Conservation (phyloP, 2,113 vertebrate species). For the Alligator sinensis region DNA sequence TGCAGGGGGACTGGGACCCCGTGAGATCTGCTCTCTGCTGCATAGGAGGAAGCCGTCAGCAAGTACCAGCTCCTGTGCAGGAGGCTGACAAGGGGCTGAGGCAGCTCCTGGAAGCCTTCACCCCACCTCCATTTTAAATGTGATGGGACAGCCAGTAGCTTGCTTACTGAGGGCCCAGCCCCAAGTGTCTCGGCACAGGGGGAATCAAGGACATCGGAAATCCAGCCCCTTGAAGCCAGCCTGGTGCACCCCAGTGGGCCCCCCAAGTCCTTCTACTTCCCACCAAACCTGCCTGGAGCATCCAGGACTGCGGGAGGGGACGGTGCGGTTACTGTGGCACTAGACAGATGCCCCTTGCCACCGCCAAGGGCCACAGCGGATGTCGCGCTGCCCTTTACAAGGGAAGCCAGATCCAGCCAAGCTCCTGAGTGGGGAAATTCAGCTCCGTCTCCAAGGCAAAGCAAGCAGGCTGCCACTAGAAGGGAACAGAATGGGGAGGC, state of each 20-base stretch:
- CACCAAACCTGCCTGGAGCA: not conserved
- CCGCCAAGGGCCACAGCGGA: not conserved
- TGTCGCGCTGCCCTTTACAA: not conserved
- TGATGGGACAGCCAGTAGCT: no score
- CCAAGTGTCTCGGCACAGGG: no score
- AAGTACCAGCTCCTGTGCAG: not conserved
- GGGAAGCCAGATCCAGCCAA: not conserved
- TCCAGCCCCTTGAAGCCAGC: no score
- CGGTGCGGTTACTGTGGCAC: not conserved
- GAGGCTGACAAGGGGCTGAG: no score
- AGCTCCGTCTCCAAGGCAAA: not conserved
- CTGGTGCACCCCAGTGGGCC: no score
- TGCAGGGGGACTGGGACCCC: accelerated
- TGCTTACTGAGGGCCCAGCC: no score
- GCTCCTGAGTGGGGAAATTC: not conserved
- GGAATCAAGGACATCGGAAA: no score
- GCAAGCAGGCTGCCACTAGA: not conserved
- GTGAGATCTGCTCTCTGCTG: not conserved
- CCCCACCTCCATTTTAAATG: no score
- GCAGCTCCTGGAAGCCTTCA: no score
- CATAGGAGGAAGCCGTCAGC: no score
- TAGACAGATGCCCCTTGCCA: not conserved
- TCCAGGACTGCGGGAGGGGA: not conserved
- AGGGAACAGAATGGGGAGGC: not conserved
- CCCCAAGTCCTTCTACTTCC: no score